Percentiles rank a stretch among this genome's conserved stretches.
Conservation (phyloP, 2,797 vertebrate species). For the Chanos chanos region DNA sequence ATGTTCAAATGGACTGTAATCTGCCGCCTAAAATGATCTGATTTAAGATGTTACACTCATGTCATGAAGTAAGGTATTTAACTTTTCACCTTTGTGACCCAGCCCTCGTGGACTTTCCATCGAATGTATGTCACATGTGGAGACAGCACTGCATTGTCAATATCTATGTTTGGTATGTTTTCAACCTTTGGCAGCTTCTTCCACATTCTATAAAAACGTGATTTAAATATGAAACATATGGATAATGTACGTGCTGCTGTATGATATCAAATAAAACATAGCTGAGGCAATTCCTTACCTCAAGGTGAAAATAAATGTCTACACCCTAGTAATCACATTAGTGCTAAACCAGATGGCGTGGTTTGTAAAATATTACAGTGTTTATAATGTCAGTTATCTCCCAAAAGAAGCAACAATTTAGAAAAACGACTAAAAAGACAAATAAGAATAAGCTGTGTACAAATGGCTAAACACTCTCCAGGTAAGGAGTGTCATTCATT, state of each 20-base stretch:
- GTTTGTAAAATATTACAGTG: too few relatives aligned
- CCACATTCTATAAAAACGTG: conserved; percentile 67
- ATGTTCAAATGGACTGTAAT: too few relatives aligned
- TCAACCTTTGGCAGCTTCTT: conserved; percentile 74
- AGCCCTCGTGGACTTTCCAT: conserved; percentile 75
- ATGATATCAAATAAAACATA: neutral
- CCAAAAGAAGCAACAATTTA: too few relatives aligned
- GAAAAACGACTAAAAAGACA: too few relatives aligned
- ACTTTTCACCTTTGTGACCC: conserved; percentile 66
- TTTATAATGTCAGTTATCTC: neutral
- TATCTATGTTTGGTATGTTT: conserved; percentile 66
- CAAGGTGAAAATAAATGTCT: neutral
- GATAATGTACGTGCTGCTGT: neutral
- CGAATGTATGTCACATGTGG: conserved; percentile 64
- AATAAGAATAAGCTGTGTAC: too few relatives aligned
- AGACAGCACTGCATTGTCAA: conserved; percentile 62
- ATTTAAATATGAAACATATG: neutral
- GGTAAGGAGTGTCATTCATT: too few relatives aligned
- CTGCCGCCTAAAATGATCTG: too few relatives aligned
- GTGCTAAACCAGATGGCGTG: too few relatives aligned
- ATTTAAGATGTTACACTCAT: too few relatives aligned
- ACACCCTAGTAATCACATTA: too few relatives aligned
- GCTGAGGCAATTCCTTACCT: neutral
- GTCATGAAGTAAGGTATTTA: neutral
- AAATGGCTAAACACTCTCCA: too few relatives aligned